These are phyloP conservation scores for Centroberyx gerrardi DNA, from an alignment of 2,797 vertebrate genomes.

Conservation along the genomic window DNA sequence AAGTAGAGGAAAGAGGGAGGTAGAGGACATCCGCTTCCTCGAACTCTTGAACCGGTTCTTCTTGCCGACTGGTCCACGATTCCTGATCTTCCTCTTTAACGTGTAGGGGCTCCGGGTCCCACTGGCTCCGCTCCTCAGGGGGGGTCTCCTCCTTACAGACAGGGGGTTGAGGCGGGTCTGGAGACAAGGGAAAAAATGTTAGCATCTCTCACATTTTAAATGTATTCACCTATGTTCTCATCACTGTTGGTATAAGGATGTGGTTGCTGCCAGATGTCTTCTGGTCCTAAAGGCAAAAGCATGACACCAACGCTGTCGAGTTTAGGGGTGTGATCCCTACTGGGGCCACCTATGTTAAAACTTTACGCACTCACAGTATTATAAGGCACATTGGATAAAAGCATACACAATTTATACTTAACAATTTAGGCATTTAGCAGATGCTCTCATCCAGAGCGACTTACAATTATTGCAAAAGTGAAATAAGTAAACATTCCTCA, in stretches of 20 bases:
- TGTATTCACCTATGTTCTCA: neutral
- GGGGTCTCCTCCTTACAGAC: conserved; percentile 49
- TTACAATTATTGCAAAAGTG: no score
- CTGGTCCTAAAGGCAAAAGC: no score
- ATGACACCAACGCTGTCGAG: no score
- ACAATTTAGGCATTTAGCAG: no score
- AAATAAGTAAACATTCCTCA: no score
- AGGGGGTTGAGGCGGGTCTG: conserved; percentile 35
- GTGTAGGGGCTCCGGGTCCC: conserved; percentile 17
- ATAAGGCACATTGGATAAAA: no score
- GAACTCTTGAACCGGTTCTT: conserved; percentile 14
- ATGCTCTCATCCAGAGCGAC: no score
- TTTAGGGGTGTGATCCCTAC: no score
- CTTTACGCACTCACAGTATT: no score
- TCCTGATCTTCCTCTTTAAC: conserved; percentile 71
- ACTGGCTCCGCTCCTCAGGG: neutral
- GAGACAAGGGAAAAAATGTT: neutral
- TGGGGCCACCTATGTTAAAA: no score
- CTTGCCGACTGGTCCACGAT: conserved; percentile 38
- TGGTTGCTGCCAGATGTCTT: no score
- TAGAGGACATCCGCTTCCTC: conserved; percentile 3
- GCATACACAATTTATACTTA: no score
- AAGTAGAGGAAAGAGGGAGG: conserved; percentile 19
- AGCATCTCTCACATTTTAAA: neutral
- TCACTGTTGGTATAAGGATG: neutral